Base-by-base conservation (phyloP, 2,888 invertebrate genomes). In the Lepidocyrtinus sp. region DNA sequence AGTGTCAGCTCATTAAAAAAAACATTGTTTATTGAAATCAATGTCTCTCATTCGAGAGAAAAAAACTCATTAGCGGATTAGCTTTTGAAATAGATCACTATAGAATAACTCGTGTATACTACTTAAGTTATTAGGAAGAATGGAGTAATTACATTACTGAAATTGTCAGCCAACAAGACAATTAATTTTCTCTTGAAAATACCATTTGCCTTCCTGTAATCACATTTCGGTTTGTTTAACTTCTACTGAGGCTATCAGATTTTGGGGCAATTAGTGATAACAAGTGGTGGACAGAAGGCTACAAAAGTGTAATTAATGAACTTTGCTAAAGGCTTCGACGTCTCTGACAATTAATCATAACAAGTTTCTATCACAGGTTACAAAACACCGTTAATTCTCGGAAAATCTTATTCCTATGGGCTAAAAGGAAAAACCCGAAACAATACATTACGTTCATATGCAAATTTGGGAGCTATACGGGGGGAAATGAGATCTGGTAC, bases 1-100 rank as follows among this genome's bases (percentile, higher is more conserved):
- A 81, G 81, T 82, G 83, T 82, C 79, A 83, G 68, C 73, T 65
- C 79, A 70, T 79, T 85, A 81, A 77, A 81, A n/a, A 82, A 83
- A 85, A 85, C 83, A 85, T 81, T 85, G 83, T 84, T 82, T 74
- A 84, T 81, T 83, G 85, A 84, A 84, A 84, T 82, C 75, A 63
- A 79, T 75, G 71, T 75, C 77, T 78, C 62, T 59, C 72, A 2
- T 50, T 50, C 5, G 17, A 50, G 50, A 50, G 7, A 15, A 74
- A 65, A 77, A 78, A 85, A 85, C 85, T 85, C 85, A 83, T 85
- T 85, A 85, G 85, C 75, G 75, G 79, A 79, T 83, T 61, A 75
- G 81, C n/a, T n/a, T n/a, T n/a, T n/a, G n/a, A n/a, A n/a, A 36
- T 12, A 5, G 36, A 36, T 36, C 36, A 36, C 5, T 36, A 36